Evolutionary conservation across 37 sponge, comb jelly and placozoan genomes (phyloP).

Genomic region (Eunapius fragilis): DNA sequence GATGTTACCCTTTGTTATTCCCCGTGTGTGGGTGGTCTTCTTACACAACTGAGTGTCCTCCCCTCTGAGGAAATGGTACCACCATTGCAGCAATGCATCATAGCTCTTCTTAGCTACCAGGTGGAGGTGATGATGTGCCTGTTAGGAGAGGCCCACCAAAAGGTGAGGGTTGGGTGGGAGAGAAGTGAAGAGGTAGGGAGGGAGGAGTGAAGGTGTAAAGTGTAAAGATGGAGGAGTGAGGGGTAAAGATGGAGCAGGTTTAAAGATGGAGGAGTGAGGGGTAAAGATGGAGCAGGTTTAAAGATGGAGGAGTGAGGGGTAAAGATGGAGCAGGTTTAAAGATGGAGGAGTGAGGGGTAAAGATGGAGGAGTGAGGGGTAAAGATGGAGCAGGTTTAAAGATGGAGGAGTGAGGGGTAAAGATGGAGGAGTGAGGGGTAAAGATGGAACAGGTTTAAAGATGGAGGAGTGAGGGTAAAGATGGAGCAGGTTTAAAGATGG

Average conservation of each 20-base stretch:
- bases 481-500: background rate
- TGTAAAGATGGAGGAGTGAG: background rate
- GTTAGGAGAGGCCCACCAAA: background rate
- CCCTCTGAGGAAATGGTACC: background rate
- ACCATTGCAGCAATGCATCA: background rate
- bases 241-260: background rate
- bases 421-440: background rate
- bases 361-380: background rate
- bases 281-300: background rate
- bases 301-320: background rate
- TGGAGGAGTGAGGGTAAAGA: background rate
- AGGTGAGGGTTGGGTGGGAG: slow-evolving; percentile 1
- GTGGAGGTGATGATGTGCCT: background rate
- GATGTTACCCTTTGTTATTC: slow-evolving; percentile 27
- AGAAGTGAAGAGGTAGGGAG: background rate
- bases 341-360: background rate
- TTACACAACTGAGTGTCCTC: background rate
- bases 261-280: background rate
- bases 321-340: background rate
- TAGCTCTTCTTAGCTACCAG: background rate
- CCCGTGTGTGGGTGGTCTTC: background rate
- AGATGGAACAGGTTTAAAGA: background rate
- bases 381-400: background rate
- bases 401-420: background rate
- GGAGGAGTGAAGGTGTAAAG: background rate